phyloP scores from a whole-genome alignment of 2,797 vertebrate genomes.

The Chrysolophus pictus region DNA sequence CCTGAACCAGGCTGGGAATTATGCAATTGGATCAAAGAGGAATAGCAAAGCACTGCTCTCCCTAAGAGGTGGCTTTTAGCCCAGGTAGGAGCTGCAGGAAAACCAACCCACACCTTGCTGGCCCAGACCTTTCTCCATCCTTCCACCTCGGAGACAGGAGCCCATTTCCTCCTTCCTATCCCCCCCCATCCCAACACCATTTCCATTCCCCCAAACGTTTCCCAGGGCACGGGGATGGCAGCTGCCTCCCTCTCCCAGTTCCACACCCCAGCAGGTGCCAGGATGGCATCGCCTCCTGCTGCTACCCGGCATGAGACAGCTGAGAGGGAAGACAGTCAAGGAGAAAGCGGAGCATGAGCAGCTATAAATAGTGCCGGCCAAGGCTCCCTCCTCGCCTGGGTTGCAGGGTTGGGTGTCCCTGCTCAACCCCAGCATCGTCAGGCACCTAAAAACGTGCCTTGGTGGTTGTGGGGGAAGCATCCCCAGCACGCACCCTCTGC shows the following conservation, averaged over 20 bases:
- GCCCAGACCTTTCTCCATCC: too few species aligned
- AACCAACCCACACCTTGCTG: not conserved
- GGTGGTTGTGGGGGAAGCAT: fast-evolving
- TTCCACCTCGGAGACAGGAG: not conserved
- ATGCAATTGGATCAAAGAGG: not conserved
- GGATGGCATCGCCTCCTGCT: not conserved
- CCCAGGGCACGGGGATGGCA: not conserved
- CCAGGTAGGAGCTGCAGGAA: not conserved
- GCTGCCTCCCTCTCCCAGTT: not conserved
- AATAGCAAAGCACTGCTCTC: not conserved
- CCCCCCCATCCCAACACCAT: fast-evolving
- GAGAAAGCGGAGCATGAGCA: constrained; percentile 53
- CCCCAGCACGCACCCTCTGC: fast-evolving
- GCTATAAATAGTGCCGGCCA: constrained; percentile 60
- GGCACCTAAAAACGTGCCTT: fast-evolving
- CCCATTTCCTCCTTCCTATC: not conserved
- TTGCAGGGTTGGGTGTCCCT: not conserved
- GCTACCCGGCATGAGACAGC: not conserved
- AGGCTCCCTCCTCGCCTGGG: not conserved
- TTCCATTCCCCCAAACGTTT: not conserved
- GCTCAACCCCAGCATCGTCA: fast-evolving
- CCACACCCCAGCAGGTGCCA: constrained; percentile 16
- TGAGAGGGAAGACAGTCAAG: constrained; percentile 60
- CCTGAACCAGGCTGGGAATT: not conserved
- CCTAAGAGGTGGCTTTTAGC: not conserved